Evolutionary conservation across 92 coral and sea anemone genomes (phyloP).

Genomic region (Micromussa lordhowensis): DNA sequence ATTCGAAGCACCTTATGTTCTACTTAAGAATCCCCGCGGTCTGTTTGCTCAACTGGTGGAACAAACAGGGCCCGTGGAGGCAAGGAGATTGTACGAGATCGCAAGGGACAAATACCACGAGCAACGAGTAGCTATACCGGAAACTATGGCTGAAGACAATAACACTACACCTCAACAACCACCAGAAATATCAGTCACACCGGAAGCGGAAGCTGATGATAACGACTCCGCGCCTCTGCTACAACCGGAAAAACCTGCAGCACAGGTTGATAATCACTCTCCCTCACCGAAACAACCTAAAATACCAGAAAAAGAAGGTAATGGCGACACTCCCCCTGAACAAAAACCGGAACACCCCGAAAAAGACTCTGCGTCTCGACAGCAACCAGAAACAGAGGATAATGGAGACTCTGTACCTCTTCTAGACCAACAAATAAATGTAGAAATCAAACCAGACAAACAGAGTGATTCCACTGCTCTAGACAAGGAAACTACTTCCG

Average conservation of each 20-base stretch:
- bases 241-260: background rate
- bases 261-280: background rate
- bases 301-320: background rate
- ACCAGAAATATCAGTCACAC: background rate
- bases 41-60: constrained; percentile 79
- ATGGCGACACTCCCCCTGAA: background rate
- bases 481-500: background rate
- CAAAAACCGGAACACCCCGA: background rate
- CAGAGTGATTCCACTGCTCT: background rate
- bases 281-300: background rate
- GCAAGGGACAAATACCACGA: constrained; percentile 70
- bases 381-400: background rate
- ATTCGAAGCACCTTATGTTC: constrained; percentile 75
- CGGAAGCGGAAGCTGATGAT: background rate
- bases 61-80: constrained; percentile 82
- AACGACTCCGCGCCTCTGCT: background rate
- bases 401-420: background rate
- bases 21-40: constrained; percentile 69
- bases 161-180: background rate
- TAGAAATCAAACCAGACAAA: background rate
- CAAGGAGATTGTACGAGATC: constrained; percentile 75
- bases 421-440: background rate
- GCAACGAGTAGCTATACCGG: constrained; percentile 36
- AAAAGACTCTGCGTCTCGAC: background rate
- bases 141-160: constrained; percentile 26